Percentiles rank a stretch among this genome's conserved stretches.
Evolutionary conservation across 2,113 vertebrate genomes (phyloP).

Genomic region (Callorhinus ursinus): DNA sequence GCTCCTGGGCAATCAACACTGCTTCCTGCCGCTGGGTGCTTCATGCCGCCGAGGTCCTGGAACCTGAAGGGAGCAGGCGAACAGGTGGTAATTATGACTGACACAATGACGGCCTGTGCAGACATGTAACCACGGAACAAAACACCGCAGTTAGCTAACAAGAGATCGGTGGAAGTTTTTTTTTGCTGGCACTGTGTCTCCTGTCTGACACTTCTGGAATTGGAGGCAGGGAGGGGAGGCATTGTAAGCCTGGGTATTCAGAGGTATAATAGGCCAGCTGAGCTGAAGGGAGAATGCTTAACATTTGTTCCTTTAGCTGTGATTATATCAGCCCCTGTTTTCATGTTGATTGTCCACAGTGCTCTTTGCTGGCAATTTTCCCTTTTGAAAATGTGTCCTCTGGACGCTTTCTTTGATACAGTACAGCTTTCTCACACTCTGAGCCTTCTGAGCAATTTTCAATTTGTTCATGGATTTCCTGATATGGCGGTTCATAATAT

Average conservation of each 20-base stretch:
- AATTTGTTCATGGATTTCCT: not conserved
- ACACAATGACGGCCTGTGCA: constrained; percentile 86
- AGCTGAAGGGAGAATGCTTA: constrained; percentile 77
- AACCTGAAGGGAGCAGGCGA: constrained; percentile 85
- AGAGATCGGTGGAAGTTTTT: constrained; percentile 79
- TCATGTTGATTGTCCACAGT: constrained; percentile 79
- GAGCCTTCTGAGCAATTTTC: constrained; percentile 61
- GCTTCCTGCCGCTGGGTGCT: constrained; percentile 87
- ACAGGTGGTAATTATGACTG: constrained; percentile 90
- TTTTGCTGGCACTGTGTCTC: constrained; percentile 79
- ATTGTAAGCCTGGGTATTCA: constrained; percentile 79
- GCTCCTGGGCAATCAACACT: constrained; percentile 81
- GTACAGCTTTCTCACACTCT: not conserved
- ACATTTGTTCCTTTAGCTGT: constrained; percentile 81
- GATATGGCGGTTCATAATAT: not conserved
- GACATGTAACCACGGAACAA: constrained; percentile 83
- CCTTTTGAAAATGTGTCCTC: constrained; percentile 77
- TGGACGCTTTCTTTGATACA: constrained; percentile 54
- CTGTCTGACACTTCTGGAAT: constrained; percentile 86
- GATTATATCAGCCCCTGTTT: constrained; percentile 79
- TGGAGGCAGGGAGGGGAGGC: constrained; percentile 67
- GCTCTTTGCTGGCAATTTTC: constrained; percentile 72
- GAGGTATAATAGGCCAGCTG: constrained; percentile 79
- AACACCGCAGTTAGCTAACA: constrained; percentile 86
- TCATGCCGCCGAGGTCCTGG: constrained; percentile 85